Evolutionary conservation across 23 tunicate species (phyloP), one percentile per base, ranked within the genome.

Genomic region (Halocynthia roretzi): DNA sequence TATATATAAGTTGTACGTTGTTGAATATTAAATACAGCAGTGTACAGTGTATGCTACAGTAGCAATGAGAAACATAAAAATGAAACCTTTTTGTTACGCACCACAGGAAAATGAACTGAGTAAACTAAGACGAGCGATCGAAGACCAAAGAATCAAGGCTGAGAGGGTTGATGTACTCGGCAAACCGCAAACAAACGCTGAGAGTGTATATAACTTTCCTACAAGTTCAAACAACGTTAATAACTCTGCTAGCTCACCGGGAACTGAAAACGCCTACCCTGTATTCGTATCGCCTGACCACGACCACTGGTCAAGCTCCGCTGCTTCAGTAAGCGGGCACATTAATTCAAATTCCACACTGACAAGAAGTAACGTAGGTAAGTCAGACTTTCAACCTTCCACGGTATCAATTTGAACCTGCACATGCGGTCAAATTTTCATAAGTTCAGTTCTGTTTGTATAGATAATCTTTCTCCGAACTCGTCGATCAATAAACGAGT

Each of bases 121-220:
- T 71, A 89, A 89, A 75, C 68, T 89, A 8, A 67, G 96, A 53
- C 84, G 80, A 76, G 83, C 96, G 0, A 89, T 89, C 69, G 96
- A 89, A 62, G 96, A 89, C 18, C 78, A 85, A 53, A 85, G 88
- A 18, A 82, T 82, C 6, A 88, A 88, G 68, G 87, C 94, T 44
- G 94, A 88, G 76, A 54, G 94, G 31, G 70, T 65, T 5, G 70
- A 65, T 65, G 31, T 65, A 65, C 31, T 15, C 1, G 19, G 19
- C 2, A 65, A 65, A 65, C 48, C 48, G 5, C 6, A 65, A 15
- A 20, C 70, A 15, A 15, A 15, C 70, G 70, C 17, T 11, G 44
- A 31, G 44, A 48, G 70, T 10, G 15, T 15, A 10, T 65, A 65
- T 65, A 20, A 40, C 10, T 31, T 31, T 31, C 44, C 44, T 31